Base-by-base conservation (phyloP, 1,140 invertebrate species). In the Bombus turneri region DNA sequence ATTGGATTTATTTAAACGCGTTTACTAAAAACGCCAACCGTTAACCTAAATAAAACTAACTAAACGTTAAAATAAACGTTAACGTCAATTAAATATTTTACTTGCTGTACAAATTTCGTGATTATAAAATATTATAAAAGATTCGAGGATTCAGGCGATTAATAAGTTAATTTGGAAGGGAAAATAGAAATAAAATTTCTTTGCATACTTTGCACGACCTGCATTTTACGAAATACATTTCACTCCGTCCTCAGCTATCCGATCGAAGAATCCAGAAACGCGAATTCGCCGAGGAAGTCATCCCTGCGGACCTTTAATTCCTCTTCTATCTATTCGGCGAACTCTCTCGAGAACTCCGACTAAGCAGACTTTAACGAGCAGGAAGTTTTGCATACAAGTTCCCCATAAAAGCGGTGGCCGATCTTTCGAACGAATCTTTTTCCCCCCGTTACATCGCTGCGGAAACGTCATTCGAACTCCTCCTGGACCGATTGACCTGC, bases 351-450 rank as follows among this genome's bases (percentile, higher is more conserved):
- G 81, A 57, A 47, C 79, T 72, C 41, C 83, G 31, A 37, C 78
- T 47, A 34, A 82, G 57, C 68, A 37, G 82, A 87, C 82, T 89
- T 87, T 85, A 89, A 85, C 81, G 75, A 89, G 86, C 68, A 80
- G 81, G 72, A 90, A 89, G 78, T 90, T 90, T 85, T 31, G 78
- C 53, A 69, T 79, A 9, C 66, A 85, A 87, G 82, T 89, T 89
- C 39, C 22, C 12, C 18, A 31, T 43, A 68, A 75, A 83, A 81
- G n/a, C 34, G 59, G 3, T 31, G 62, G 15, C 62, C n/a, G 71
- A 22, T 80, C 31, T 13, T 8, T 1, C 31, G 57, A 34, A 31
- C 15, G 43, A 57, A 28, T 5, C 13, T 39, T 74, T 81, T 81
- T 85, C 53, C 15, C 22, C 10, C 69, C 1, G 8, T 39, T 77